Conservation (phyloP, 2,797 vertebrate genomes). For the Labroides dimidiatus region DNA sequence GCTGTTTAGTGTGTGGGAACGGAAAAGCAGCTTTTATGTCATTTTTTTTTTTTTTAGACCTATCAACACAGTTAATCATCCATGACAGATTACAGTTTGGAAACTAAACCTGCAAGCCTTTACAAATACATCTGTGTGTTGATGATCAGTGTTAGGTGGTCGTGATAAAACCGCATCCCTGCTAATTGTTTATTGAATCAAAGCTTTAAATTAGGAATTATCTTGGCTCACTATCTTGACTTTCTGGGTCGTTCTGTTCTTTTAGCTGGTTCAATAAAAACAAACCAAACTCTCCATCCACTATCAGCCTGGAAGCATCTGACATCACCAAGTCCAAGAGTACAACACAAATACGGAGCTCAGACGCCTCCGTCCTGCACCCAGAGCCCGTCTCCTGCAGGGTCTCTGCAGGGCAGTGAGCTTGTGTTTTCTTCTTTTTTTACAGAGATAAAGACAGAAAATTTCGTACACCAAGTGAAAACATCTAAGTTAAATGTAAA, state of each 20-base stretch:
- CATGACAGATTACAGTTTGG: not conserved
- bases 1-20: not conserved
- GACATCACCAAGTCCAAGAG: conserved; percentile 26
- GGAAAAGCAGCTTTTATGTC: not conserved
- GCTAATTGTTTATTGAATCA: conserved; percentile 60
- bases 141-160: conserved; percentile 34
- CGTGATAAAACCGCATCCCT: conserved; percentile 14
- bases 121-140: not conserved
- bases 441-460: not conserved
- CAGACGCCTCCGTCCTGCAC: conserved; percentile 16
- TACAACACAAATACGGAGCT: conserved; percentile 13
- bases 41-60: not conserved
- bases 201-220: conserved; percentile 51
- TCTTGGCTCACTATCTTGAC: conserved; percentile 32
- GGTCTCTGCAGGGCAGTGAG: not conserved
- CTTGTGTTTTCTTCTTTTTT: not conserved
- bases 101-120: not conserved
- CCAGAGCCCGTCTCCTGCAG: conserved; percentile 2
- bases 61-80: not conserved
- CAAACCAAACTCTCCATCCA: conserved; percentile 29
- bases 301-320: conserved; percentile 42
- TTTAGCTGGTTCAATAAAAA: conserved; percentile 64
- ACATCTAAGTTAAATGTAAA: not conserved
- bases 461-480: not conserved
- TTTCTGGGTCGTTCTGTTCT: conserved; percentile 32